phyloP scores from a whole-genome alignment of 2,888 invertebrate genomes.

The Tetragonisca angustula region DNA sequence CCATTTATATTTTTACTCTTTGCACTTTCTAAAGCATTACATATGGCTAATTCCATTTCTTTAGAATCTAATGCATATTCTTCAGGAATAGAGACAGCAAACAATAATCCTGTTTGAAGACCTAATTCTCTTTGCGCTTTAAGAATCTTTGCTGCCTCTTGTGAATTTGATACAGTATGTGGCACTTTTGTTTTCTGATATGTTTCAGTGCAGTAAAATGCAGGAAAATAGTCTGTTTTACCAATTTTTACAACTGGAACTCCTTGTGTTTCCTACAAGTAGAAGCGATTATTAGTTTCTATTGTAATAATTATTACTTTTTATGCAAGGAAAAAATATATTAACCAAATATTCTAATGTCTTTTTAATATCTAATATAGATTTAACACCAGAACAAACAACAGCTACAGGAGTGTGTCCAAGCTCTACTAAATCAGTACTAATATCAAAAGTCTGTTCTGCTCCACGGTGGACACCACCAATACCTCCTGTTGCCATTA shows the following conservation, averaged over 20 bases:
- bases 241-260: constrained; percentile 94
- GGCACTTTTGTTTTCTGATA: constrained; percentile 88
- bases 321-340: constrained; percentile 28
- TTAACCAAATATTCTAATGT: constrained; percentile 96
- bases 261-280: constrained; percentile 94
- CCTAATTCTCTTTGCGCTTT: constrained; percentile 85
- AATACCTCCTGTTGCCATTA: constrained; percentile 97
- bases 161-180: constrained; percentile 87
- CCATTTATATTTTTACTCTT: constrained; percentile 88
- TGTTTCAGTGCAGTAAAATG: constrained; percentile 94
- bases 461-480: constrained; percentile 98
- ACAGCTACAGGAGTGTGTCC: constrained; percentile 94
- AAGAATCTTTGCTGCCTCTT: constrained; percentile 91
- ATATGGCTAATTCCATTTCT: constrained; percentile 89
- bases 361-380: constrained; percentile 96
- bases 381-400: constrained; percentile 98
- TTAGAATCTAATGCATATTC: constrained; percentile 87
- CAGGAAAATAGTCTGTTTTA: constrained; percentile 91
- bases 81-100: constrained; percentile 96
- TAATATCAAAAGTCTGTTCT: constrained; percentile 94
- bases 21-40: constrained; percentile 88
- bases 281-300: not conserved
- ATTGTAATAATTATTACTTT: not conserved
- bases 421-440: constrained; percentile 96
- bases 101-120: constrained; percentile 90